Evolutionary conservation across 2,888 invertebrate species (phyloP), one percentile per base, ranked within the genome.

Genomic region (Amphiduros pacificus): DNA sequence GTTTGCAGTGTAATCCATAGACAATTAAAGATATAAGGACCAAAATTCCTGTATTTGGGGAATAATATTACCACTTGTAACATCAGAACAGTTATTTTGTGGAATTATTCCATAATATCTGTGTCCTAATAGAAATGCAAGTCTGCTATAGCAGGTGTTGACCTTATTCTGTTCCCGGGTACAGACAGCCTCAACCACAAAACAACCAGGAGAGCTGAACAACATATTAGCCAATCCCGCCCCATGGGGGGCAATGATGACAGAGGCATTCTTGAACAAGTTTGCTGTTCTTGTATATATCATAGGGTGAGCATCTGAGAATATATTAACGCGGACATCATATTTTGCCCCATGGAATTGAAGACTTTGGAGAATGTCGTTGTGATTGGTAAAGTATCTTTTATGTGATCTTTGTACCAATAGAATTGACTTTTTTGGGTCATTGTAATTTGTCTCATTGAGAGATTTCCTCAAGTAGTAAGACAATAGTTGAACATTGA

Each of bases 161-260:
- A 36, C 31, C 20, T 40, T 2, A 11, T 44, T n/a, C 14, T 29
- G 6, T n/a, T 11, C 14, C 2, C 26, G 24, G 14, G 51, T 51
- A 27, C 62, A 52, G 5, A 57, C 20, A 11, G 49, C 62, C 44
- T 62, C 62, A 5, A 62, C 24, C 1, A 62, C 51, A 22, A 31
- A 58, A 4, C 49, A 59, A 17, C 62, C 62, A n/a, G 54, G 55
- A 40, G 29, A 49, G 20, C 54, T 53, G 55, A 55, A 55, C 2
- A 61, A n/a, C 2, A 61, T 22, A 36, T 61, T 61, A n/a, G 61
- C 55, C 50, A 52, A 36, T 14, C 61, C 61, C 3, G 61, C 61
- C 2, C 61, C 61, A 22, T 61, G 61, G 6, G 61, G 61, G 6
- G 26, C 61, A 26, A 55, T 55, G n/a, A 61, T 27, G 27, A 61